Evolutionary conservation across 1,140 invertebrate species (phyloP), one percentile per base, ranked within the genome.

Genomic region (Whitmania pigra): DNA sequence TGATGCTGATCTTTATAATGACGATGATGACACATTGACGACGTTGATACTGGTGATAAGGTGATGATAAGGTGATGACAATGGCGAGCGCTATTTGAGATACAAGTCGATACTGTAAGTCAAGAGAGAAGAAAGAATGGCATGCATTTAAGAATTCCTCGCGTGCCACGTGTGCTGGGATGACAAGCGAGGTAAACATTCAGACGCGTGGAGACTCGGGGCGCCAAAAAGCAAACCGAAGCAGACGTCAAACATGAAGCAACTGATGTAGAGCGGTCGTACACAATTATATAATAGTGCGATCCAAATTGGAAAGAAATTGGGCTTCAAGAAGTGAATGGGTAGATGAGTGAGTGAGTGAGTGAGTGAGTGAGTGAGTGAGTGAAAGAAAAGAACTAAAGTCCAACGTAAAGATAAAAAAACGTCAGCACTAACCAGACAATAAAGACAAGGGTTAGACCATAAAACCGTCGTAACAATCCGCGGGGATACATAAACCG

Each of bases 301-400:
- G 6, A 36, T 49, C 15, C 11, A 49, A 49, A 0, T 49, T 49
- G 11, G 15, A 7, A 1, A 0, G 11, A 49, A 49, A 49, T 49
- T 49, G 3, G 22, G 60, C 13, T 25, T 17, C 22, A 63, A 31
- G 13, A 40, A 68, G 25, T 31, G 66, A 67, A 31, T 67, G 66
- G 18, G 5, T 13, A 31, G 15, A 5, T 67, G 66, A 67, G 20
- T 68, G 67, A 20, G 25, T 68, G 67, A 27, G 36, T 68, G 67
- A 27, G 25, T 68, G 67, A 68, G 25, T 68, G 67, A 40, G 25
- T 40, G 67, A 68, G 67, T 68, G 67, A 22, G 36, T 22, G 36
- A 22, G 25, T 29, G 67, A 68, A 63, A 7, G 11, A 18, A 63
- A 31, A 63, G 57, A 1, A 7, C 11, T 25, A 63, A 31, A 63